Conservation (phyloP, 2,888 invertebrate species). For the Toxonevra muliebris region DNA sequence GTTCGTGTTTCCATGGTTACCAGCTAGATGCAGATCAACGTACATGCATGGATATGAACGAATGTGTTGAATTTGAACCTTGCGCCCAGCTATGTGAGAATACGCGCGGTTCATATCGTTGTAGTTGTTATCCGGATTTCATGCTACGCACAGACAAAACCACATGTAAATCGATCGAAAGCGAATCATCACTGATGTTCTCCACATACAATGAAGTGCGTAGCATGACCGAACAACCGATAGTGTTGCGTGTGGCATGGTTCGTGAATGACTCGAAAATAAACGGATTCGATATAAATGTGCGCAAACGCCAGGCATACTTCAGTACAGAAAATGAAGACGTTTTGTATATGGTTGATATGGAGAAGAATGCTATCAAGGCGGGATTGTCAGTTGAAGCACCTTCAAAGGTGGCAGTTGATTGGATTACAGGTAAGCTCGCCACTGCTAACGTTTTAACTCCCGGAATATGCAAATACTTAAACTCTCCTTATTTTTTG, state of each 20-base stretch:
- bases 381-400: constrained; percentile 61
- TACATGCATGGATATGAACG: constrained; percentile 75
- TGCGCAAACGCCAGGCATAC: constrained; percentile 65
- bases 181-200: constrained; percentile 69
- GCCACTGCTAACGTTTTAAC: background rate
- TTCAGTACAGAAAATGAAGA: constrained; percentile 66
- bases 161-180: constrained; percentile 74
- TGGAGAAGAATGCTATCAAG: constrained; percentile 57
- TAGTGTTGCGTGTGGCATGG: constrained; percentile 60
- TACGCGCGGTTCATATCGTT: constrained; percentile 57
- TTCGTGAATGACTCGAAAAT: constrained; percentile 66
- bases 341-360: constrained; percentile 63
- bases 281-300: constrained; percentile 68
- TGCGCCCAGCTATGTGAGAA: constrained; percentile 73
- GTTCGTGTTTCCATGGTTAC: constrained; percentile 73
- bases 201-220: constrained; percentile 69
- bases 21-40: constrained; percentile 66
- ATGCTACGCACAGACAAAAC: constrained; percentile 69
- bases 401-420: constrained; percentile 72
- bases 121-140: constrained; percentile 60
- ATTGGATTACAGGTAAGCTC: constrained; percentile 73
- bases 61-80: constrained; percentile 69
- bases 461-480: background rate
- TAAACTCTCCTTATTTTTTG: background rate
- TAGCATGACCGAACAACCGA: constrained; percentile 64